Evolutionary conservation across 2,113 vertebrate genomes (phyloP).

Genomic region (Patagioenas fasciata): DNA sequence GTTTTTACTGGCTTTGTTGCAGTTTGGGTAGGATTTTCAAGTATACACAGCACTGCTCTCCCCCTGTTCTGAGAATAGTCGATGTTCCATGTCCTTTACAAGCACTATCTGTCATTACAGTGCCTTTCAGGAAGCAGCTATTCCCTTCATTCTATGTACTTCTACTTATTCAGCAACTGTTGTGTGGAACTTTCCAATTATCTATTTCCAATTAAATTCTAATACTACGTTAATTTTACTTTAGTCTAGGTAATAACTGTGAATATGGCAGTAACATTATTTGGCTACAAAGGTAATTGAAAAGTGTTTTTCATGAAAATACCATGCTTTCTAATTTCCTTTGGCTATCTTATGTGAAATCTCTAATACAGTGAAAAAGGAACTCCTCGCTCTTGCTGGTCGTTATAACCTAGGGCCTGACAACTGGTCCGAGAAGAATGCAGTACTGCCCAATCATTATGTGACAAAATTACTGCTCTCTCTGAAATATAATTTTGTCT

Average conservation of each 20-base stretch:
- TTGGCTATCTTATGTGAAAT: neutral
- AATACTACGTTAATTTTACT: neutral
- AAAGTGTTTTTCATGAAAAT: constrained; percentile 6
- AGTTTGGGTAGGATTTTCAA: neutral
- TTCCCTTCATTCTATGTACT: neutral
- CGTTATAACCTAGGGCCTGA: neutral
- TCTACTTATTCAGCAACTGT: neutral
- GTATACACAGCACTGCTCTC: rapidly evolving
- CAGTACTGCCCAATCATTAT: neutral
- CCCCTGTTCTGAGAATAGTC: neutral
- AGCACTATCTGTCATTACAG: neutral
- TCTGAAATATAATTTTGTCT: neutral
- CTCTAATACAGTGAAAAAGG: neutral
- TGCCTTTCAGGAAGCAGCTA: neutral
- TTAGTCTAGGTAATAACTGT: neutral
- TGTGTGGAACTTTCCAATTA: neutral
- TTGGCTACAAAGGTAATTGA: constrained; percentile 1
- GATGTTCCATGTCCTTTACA: neutral
- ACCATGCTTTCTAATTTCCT: neutral
- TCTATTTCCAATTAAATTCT: neutral
- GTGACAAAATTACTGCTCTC: neutral
- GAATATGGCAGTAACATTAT: neutral
- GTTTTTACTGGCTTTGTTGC: neutral
- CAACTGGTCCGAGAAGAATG: neutral
- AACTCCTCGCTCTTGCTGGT: neutral